A percentile compares a stretch with the other conserved stretches of the same genome.
Conservation (phyloP, 2,113 vertebrate species). For the Marmota monax region DNA sequence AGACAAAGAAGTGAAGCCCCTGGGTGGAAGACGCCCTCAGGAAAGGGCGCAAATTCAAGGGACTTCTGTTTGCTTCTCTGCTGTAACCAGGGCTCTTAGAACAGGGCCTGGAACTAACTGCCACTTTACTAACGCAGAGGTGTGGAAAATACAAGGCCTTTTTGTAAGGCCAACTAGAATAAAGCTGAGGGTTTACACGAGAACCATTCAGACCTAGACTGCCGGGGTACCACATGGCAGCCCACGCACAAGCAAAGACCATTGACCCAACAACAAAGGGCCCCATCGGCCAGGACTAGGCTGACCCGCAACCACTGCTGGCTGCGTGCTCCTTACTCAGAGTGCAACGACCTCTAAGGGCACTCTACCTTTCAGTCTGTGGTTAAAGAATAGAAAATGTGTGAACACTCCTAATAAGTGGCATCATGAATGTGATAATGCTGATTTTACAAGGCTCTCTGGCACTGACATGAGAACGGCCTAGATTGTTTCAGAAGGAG, state of each 20-base stretch:
- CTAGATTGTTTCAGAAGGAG: not conserved
- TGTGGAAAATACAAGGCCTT: not conserved
- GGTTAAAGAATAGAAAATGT: not conserved
- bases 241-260: not conserved
- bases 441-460: constrained; percentile 44
- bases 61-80: not conserved
- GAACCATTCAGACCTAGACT: not conserved
- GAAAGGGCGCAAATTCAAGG: not conserved
- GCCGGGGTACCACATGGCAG: not conserved
- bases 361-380: not conserved
- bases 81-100: not conserved
- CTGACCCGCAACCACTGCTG: too few species aligned
- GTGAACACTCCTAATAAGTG: constrained; percentile 17
- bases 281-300: not conserved
- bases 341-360: not conserved
- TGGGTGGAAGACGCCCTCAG: not conserved
- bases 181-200: not conserved
- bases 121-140: not conserved
- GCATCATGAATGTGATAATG: not conserved
- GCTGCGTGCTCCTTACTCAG: not conserved
- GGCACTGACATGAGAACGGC: not conserved
- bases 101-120: not conserved
- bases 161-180: not conserved
- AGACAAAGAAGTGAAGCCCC: not conserved
- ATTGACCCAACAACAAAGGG: not conserved